Percentiles rank a stretch among this genome's conserved stretches.
Evolutionary conservation across 2,113 vertebrate genomes (phyloP).

Genomic region (Rhinolophus sinicus): DNA sequence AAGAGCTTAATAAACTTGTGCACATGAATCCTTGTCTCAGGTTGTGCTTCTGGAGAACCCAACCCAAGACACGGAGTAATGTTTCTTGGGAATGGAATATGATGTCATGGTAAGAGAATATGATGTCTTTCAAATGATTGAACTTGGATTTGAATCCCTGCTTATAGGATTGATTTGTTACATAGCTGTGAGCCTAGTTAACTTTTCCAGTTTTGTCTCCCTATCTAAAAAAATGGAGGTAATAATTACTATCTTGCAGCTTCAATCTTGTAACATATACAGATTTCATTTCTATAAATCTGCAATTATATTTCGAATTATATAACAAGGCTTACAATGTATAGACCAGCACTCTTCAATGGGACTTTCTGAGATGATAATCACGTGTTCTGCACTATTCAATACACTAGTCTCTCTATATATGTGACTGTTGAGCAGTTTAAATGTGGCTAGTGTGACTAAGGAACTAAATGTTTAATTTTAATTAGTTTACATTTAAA

Average conservation of each 20-base stretch:
- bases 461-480: conserved; percentile 11
- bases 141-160: background rate
- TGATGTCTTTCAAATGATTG: background rate
- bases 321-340: background rate
- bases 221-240: background rate
- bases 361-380: background rate
- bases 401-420: too few species aligned
- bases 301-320: background rate
- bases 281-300: conserved; percentile 1
- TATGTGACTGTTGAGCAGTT: background rate
- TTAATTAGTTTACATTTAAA: conserved; percentile 25
- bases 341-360: background rate
- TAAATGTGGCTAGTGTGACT: background rate
- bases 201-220: background rate
- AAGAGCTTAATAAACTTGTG: background rate
- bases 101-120: background rate
- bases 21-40: background rate
- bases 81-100: background rate
- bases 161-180: background rate
- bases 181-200: background rate
- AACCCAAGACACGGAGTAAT: background rate
- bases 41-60: background rate
- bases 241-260: background rate
- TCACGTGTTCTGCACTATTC: background rate
- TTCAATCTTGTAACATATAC: background rate